phyloP scores from a whole-genome alignment of 2,113 vertebrate species.

The Brachionichthys hirsutus region DNA sequence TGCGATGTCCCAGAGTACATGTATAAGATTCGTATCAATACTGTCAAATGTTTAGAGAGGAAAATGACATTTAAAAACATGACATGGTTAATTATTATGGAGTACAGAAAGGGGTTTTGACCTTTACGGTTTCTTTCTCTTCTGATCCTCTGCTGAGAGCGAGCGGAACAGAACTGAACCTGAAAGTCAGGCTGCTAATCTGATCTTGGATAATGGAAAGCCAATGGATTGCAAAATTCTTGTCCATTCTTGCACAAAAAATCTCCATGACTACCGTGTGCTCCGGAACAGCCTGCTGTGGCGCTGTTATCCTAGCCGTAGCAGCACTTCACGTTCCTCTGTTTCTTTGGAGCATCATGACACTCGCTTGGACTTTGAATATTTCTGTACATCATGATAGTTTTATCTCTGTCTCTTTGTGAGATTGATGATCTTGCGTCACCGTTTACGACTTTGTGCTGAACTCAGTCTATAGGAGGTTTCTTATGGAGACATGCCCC shows the following conservation, averaged over 20 bases:
- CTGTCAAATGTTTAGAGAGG: not conserved
- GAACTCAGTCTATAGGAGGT: constrained; percentile 13
- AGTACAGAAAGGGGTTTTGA: not conserved
- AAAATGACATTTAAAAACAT: not conserved
- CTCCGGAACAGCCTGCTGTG: not conserved
- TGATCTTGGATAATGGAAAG: constrained; percentile 11
- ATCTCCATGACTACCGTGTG: no score
- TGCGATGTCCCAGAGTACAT: not conserved
- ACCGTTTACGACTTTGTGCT: constrained; percentile 8
- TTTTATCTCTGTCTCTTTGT: not conserved
- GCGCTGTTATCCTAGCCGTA: not conserved
- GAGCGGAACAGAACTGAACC: constrained; percentile 24
- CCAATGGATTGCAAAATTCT: not conserved
- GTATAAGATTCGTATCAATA: not conserved
- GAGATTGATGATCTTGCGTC: not conserved
- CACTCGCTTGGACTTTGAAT: not conserved
- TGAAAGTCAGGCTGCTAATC: not conserved
- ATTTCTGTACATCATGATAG: not conserved
- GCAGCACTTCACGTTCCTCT: not conserved
- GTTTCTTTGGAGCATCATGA: not conserved
- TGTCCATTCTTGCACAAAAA: not conserved
- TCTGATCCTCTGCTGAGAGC: constrained; percentile 11
- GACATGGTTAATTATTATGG: no score
- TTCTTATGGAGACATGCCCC: not conserved
- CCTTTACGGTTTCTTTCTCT: not conserved